phyloP scores from a whole-genome alignment of 2,113 vertebrate genomes.

The Cyanoderma ruficeps region DNA sequence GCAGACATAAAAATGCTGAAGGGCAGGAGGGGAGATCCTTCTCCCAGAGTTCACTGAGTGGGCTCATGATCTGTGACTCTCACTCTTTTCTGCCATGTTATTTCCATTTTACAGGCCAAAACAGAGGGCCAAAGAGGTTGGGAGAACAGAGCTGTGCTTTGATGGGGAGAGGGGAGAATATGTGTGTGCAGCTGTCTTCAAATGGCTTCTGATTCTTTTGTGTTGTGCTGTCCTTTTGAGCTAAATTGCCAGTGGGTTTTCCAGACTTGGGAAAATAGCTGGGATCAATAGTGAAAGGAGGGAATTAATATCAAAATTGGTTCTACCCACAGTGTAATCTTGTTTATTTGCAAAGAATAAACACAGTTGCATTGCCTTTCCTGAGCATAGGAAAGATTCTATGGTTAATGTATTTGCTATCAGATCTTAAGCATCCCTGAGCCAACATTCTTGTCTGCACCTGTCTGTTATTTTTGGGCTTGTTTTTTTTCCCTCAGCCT shows the following conservation, averaged over 20 bases:
- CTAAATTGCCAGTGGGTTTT: neutral
- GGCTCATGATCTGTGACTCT: neutral
- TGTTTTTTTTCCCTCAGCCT: neutral
- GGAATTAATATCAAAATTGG: neutral
- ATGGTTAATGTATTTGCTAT: neutral
- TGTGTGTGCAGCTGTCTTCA: neutral
- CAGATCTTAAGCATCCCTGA: neutral
- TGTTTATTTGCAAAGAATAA: neutral
- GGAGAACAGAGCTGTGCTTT: neutral
- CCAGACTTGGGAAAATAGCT: neutral
- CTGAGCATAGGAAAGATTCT: neutral
- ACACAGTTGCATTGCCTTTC: neutral
- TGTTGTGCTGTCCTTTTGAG: neutral
- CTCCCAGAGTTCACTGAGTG: neutral
- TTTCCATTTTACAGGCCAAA: neutral
- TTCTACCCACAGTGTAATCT: neutral
- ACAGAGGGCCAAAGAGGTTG: neutral
- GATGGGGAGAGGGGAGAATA: neutral
- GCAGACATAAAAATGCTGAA: neutral
- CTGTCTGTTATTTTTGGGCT: neutral
- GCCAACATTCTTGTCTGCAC: neutral
- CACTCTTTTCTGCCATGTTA: neutral
- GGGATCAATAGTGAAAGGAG: neutral
- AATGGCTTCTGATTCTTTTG: neutral
- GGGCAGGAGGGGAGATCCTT: neutral